Percentiles rank a stretch among this genome's conserved stretches.
Evolutionary conservation across 2,113 vertebrate species (phyloP).

Genomic region (Pterocles orientalis): DNA sequence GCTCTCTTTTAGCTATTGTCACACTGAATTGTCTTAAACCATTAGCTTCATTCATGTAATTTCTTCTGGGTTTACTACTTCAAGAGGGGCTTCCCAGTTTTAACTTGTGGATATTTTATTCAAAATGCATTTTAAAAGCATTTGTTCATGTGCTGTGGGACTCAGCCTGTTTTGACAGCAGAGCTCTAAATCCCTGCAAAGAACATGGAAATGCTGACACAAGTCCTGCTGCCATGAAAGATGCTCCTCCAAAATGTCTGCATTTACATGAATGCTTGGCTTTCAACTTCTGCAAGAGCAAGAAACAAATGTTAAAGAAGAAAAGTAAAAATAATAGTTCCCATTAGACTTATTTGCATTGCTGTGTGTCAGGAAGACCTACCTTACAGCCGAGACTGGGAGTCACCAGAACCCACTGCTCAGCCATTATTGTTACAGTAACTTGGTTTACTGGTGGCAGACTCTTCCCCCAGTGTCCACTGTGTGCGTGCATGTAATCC

Average conservation of each 20-base stretch:
- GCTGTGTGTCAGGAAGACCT: background rate
- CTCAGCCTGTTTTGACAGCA: background rate
- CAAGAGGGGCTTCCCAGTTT: background rate
- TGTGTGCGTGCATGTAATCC: background rate
- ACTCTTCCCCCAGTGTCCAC: background rate
- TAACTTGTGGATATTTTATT: background rate
- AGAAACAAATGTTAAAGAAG: background rate
- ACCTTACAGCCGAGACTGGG: background rate
- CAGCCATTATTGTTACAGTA: background rate
- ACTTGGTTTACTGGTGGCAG: background rate
- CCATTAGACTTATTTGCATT: background rate
- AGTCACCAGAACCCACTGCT: background rate
- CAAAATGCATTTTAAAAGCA: background rate
- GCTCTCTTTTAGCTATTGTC: background rate
- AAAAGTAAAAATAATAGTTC: background rate
- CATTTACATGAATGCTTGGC: background rate
- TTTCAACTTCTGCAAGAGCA: background rate
- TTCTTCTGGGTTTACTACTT: background rate
- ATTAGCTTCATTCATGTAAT: background rate
- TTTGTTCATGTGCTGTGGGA: background rate
- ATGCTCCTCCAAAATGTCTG: background rate
- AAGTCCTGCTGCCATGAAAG: background rate
- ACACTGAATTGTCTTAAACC: background rate
- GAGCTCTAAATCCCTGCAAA: background rate
- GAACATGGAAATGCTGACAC: background rate